Evolutionary conservation across 2,888 invertebrate species (phyloP).

Genomic region (Plusia festucae): DNA sequence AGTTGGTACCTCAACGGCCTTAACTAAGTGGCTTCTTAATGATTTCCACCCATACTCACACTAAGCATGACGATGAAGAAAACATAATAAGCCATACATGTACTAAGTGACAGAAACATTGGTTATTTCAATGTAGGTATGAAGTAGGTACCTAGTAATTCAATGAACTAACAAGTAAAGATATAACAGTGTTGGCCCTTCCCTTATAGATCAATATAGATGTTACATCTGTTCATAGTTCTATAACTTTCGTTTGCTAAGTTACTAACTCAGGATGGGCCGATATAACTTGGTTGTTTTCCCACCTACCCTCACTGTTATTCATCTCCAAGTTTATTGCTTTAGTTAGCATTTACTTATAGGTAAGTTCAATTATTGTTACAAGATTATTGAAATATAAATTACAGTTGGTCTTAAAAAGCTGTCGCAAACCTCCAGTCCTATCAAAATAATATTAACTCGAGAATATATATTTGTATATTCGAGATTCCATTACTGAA

Average conservation of each 20-base stretch:
- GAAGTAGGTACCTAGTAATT: not conserved
- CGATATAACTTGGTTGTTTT: conserved; percentile 54
- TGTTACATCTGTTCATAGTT: conserved; percentile 48
- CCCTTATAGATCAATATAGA: conserved; percentile 41
- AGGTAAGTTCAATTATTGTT: conserved; percentile 38
- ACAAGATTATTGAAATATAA: conserved; percentile 30
- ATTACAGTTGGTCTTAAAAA: conserved; percentile 32
- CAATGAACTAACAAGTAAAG: conserved; percentile 8
- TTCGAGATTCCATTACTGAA: conserved; percentile 73
- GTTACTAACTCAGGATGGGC: conserved; percentile 45
- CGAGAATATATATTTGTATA: conserved; percentile 59
- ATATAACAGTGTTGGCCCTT: conserved; percentile 45
- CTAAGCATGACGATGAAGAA: too few species aligned
- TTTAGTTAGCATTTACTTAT: conserved; percentile 34
- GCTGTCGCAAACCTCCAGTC: conserved; percentile 62
- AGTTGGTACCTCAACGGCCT: too few species aligned
- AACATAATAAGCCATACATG: too few species aligned
- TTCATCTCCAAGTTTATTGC: conserved; percentile 47
- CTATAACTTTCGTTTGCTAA: conserved; percentile 47
- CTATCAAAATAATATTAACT: conserved; percentile 69
- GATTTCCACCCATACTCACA: too few species aligned
- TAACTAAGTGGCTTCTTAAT: too few species aligned
- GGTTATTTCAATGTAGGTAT: not conserved
- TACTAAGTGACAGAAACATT: too few species aligned
- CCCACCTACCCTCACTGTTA: conserved; percentile 41